Base-by-base conservation (phyloP, 2,888 invertebrate species). In the Drosophila glabriapex region DNA sequence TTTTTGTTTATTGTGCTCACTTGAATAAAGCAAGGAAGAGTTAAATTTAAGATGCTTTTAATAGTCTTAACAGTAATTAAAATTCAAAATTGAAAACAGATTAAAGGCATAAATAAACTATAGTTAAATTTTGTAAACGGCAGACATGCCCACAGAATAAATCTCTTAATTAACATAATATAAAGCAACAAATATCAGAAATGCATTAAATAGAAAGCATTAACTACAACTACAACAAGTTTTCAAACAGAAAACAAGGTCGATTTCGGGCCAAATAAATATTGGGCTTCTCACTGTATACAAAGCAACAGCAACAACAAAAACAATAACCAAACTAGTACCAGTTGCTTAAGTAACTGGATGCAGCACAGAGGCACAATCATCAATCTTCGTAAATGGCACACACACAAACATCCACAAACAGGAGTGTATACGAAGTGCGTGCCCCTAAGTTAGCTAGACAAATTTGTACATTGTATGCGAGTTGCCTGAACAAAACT, bases 181-280 rank as follows among this genome's bases (percentile, higher is more conserved):
- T 68, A 73, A 76, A 69, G 64, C 41, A 76, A 66, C 70, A 74
- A 78, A 73, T 78, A 90, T 90, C 78, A 85, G 80, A 90, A 85
- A 83, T 85, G 85, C 83, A 85, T 88, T 90, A 85, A 85, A 90
- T 73, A 80, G 73, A 88, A 85, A 88, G 78, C 86, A 63, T 55
- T 58, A 61, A 62, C n/a, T 56, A 29, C 49, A 66, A 62, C 53
- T n/a, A 37, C 33, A 33, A 35, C 37, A 50, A 37, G 64, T 43
- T 39, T 41, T 31, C 19, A 46, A 60, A 55, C 10, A 19, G 25
- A n/a, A 65, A 59, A 62, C 43, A 46, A 46, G 50, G 37, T 55
- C 65, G 53, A 58, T 55, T 71, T 49, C 49, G 29, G 61, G 63
- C 63, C 25, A 64, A 71, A 87, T 72, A 87, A 84, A 84, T 87